phyloP scores from a whole-genome alignment of 2,888 invertebrate species.

The Eremobia ochroleuca region DNA sequence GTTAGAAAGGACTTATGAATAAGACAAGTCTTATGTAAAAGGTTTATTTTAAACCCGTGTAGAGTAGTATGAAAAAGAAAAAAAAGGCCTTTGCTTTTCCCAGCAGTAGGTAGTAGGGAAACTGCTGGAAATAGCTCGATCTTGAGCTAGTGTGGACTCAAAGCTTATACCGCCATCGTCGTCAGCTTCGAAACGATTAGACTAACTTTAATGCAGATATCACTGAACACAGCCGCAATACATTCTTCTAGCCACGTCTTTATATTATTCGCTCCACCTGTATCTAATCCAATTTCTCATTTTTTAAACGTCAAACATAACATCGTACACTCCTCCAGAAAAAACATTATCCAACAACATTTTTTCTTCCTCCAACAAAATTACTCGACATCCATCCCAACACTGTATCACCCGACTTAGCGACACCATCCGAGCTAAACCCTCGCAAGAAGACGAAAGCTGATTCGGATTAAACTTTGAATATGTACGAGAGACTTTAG shows the following conservation, averaged over 20 bases:
- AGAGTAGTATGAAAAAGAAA: neutral
- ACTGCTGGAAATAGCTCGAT: neutral
- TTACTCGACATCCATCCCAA: slow-evolving; percentile 18
- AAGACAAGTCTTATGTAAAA: neutral
- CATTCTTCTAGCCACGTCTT: neutral
- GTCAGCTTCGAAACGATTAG: neutral
- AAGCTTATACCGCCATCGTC: neutral
- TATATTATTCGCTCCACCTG: neutral
- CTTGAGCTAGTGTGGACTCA: neutral
- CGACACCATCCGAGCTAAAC: slow-evolving; percentile 72
- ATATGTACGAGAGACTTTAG: slow-evolving; percentile 83
- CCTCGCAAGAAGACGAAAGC: slow-evolving; percentile 79
- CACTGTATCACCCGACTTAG: slow-evolving; percentile 71
- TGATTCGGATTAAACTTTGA: slow-evolving; percentile 88
- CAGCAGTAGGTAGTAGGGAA: neutral
- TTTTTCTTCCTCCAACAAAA: slow-evolving; percentile 16
- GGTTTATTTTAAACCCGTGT: neutral
- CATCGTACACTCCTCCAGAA: neutral
- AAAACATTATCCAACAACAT: neutral
- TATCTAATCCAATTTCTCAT: neutral
- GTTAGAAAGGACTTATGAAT: neutral
- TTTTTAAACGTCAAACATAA: neutral
- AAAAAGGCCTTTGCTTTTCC: neutral
- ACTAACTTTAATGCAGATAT: neutral
- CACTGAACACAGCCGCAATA: neutral